phyloP scores from a whole-genome alignment of 2,113 vertebrate species.

The Leucosticte australis region DNA sequence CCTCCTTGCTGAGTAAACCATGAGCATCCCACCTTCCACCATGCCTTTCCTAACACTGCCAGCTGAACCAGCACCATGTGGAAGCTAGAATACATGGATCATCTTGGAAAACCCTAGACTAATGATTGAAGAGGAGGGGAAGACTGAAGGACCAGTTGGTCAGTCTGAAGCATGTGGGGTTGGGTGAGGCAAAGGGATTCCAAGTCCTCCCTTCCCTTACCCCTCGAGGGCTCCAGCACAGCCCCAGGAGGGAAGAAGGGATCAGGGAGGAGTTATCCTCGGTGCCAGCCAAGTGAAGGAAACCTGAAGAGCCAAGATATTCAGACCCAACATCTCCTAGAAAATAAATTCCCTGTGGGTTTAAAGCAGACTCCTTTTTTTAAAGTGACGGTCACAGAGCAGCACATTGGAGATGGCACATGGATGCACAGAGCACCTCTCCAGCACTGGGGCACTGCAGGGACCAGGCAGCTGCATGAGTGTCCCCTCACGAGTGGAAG shows the following conservation, averaged over 20 bases:
- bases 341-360: not conserved
- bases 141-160: not conserved
- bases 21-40: not conserved
- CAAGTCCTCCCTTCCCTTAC: not conserved
- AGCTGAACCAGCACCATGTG: not conserved
- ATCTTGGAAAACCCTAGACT: not conserved
- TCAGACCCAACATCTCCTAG: not conserved
- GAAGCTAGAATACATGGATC: not conserved
- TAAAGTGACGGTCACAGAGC: fast-evolving
- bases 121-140: not conserved
- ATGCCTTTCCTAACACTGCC: not conserved
- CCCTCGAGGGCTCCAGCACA: fast-evolving
- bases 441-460: not conserved
- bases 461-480: not conserved
- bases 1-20: not conserved
- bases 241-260: not conserved
- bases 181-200: not conserved
- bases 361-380: not conserved
- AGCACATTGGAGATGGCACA: not conserved
- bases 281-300: not conserved
- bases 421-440: not conserved
- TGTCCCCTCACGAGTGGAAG: not conserved
- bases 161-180: not conserved
- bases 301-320: not conserved
- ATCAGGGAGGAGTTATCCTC: not conserved